Evolutionary conservation across 2,888 invertebrate genomes (phyloP), one percentile per base, ranked within the genome.

Genomic region (Platycheirus albimanus): DNA sequence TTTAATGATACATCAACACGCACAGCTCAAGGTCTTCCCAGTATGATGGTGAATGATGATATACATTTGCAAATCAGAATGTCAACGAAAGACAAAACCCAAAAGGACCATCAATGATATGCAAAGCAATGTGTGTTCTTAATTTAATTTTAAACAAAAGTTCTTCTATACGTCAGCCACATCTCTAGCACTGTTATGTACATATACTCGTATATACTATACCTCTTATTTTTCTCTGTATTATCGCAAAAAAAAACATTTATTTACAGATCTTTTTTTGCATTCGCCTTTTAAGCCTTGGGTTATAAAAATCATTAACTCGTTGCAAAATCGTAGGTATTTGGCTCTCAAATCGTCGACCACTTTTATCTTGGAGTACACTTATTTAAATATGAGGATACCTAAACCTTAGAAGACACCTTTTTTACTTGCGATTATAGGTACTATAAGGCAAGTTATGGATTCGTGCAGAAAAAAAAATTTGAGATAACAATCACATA

Each of bases 261-360:
- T 64, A 71, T 51, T 64, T 43, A 47, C 15, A 38, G 30, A 38
- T 36, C 47, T 33, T 63, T 19, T 11, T 28, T 24, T 33, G 24
- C 28, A 10, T 43, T 28, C 63, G 19, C 38, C 33, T 74, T 24
- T 20, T 76, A 38, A 64, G 66, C 67, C 72, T 74, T 72, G 52
- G 72, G 72, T 66, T 79, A 67, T 56, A 58, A 78, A 78, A 78
- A 72, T 67, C 78, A 79, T 79, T 79, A 79, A 72, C 78, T 79
- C 67, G 54, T 72, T 72, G 72, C 72, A 54, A 67, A 58, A 66
- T 54, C 71, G 45, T 51, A 49, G 64, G n/a, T n/a, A n/a, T 71
- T 63, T 17, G 28, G 78, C 56, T 78, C 58, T 78, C 52, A 67
- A 79, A 79, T 72, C 38, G 52, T 79, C 67, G 67, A 67, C 36